Evolutionary conservation across 2,888 invertebrate species (phyloP).

Genomic region (Tiliacea aurago): DNA sequence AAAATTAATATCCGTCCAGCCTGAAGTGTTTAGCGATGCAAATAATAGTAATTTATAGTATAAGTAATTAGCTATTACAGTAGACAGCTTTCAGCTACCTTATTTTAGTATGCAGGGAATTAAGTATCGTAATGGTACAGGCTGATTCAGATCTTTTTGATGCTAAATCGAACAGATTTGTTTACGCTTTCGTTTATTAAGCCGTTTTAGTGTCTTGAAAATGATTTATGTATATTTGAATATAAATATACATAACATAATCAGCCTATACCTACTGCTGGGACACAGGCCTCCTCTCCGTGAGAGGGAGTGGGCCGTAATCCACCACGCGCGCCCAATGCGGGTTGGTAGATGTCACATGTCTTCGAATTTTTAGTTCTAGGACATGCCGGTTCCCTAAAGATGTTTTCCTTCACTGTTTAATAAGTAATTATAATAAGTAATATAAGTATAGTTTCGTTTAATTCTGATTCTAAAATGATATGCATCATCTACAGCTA

Average conservation of each 20-base stretch:
- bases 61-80: conserved; percentile 58
- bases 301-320: too few relatives aligned
- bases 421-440: too few relatives aligned
- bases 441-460: too few relatives aligned
- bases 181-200: conserved; percentile 1
- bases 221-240: not conserved
- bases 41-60: conserved; percentile 55
- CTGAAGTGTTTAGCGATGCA: conserved; percentile 44
- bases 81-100: conserved; percentile 66
- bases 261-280: too few relatives aligned
- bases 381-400: too few relatives aligned
- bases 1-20: conserved; percentile 54
- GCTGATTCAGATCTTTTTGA: conserved; percentile 6
- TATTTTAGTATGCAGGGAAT: conserved; percentile 53
- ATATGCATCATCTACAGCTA: not conserved
- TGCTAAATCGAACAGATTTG: not conserved
- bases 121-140: conserved; percentile 4
- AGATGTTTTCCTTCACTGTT: too few relatives aligned
- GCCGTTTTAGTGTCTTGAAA: not conserved
- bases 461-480: not conserved
- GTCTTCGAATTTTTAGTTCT: too few relatives aligned
- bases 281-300: too few relatives aligned
- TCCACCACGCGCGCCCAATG: too few relatives aligned
- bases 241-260: too few relatives aligned
- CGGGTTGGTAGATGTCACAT: too few relatives aligned